Base-by-base conservation (phyloP, 92 coral and sea anemone species). In the Siderastrea siderea region DNA sequence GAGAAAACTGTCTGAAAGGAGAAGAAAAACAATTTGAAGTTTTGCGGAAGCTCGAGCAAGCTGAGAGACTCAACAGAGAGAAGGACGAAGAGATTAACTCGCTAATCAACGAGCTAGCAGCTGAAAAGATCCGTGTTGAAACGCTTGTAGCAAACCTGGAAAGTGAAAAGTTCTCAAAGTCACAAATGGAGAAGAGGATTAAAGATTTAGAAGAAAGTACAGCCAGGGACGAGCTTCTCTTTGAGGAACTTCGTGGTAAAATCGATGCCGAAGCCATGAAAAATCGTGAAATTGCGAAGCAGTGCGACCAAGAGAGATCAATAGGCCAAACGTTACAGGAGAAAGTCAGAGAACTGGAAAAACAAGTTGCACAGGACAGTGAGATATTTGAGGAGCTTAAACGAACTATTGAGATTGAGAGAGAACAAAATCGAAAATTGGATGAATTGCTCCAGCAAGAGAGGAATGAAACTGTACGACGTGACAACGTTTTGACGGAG, bases 301-400 rank as follows among this genome's bases (percentile, higher is more conserved):
- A 87, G 12, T 77, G 89, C 55, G 96, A 95, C 71, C 81, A 83
- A 45, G 98, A 95, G 16, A 93, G 84, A 54, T 79, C 82, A 43
- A 78, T 74, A 70, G 69, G 78, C 38, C 81, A 78, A 19, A 77
- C 81, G 4, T 68, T 90, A 7, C 91, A 90, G 73, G 90, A 90
- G 16, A 93, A 90, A 74, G 81, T 85, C 60, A 80, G 75, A 67
- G 96, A 93, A 57, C 84, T 93, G 19, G 96, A 93, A 68, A 78
- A 73, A n/a, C 96, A 93, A 51, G 91, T 93, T 13, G 70, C 86
- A 4, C 88, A 86, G 53, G 95, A 93, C 70, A 67, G 84, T n/a
- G 93, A 93, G 82, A 82, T 89, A 5, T 93, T 93, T 67, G 95
- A 93, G 43, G 95, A 93, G 68, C 77, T 93, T 16, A 89, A 81